These are phyloP conservation scores for Zoroaster sp. DNA, from an alignment of 53 echinoderm and acorn worm species.

Conservation along the genomic window DNA sequence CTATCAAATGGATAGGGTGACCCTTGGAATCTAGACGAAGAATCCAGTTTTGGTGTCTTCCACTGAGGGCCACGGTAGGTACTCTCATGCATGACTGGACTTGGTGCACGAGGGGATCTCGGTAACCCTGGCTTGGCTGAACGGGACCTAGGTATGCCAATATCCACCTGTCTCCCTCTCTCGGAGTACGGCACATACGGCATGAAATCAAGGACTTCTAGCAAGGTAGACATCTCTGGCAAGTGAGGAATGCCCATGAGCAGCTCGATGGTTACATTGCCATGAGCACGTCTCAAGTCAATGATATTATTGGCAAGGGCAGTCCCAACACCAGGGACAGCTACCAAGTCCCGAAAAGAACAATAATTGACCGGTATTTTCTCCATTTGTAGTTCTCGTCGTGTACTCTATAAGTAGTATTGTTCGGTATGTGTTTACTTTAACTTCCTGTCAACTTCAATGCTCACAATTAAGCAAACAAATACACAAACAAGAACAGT, in stretches of 20 bases:
- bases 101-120: no score
- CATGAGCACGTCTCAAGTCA: neutral
- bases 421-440: neutral
- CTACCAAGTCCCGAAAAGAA: neutral
- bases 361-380: constrained; percentile 24
- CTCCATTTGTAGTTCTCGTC: no score
- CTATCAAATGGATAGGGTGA: neutral
- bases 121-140: neutral
- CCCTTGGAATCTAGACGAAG: neutral
- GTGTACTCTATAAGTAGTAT: neutral
- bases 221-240: neutral
- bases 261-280: neutral
- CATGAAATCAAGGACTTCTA: neutral
- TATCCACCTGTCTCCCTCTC: neutral
- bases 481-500: no score
- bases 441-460: neutral
- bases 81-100: neutral
- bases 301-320: neutral
- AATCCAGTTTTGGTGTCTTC: neutral
- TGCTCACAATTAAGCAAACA: neutral
- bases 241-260: neutral
- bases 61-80: neutral
- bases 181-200: neutral
- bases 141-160: neutral
- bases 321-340: neutral